Conservation (phyloP, 1,140 invertebrate species). For the Rhyzopertha dominica region DNA sequence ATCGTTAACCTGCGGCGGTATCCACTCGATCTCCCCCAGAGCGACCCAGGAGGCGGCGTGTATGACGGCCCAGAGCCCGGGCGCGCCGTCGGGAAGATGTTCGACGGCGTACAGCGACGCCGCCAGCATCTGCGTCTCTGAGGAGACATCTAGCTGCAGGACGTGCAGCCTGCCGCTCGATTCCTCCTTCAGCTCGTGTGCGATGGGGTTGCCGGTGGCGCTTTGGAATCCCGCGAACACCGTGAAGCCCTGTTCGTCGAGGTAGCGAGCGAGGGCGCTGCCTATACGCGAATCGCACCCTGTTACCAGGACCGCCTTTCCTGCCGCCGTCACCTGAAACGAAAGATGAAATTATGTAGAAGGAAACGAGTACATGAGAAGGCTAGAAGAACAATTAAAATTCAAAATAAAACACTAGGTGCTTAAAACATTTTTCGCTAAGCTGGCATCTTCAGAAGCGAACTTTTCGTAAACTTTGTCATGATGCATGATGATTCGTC, state of each 20-base stretch:
- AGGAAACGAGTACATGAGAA: too few species aligned
- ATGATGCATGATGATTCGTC: too few species aligned
- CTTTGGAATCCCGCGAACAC: constrained; percentile 73
- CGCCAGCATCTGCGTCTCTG: constrained; percentile 68
- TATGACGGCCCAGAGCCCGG: constrained; percentile 81
- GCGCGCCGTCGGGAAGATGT: constrained; percentile 68
- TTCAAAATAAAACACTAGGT: too few species aligned
- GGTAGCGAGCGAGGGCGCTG: constrained; percentile 64
- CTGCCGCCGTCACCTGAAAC: constrained; percentile 64
- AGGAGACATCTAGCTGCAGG: constrained; percentile 69
- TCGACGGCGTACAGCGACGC: constrained; percentile 69
- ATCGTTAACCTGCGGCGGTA: constrained; percentile 54
- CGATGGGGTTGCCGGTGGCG: constrained; percentile 55
- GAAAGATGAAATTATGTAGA: constrained; percentile 22
- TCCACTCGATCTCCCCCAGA: constrained; percentile 85
- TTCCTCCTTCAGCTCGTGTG: constrained; percentile 67
- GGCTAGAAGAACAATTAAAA: too few species aligned
- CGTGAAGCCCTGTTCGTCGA: constrained; percentile 76
- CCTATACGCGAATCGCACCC: constrained; percentile 77
- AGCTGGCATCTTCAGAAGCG: too few species aligned
- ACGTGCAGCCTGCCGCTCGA: constrained; percentile 68
- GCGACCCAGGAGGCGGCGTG: constrained; percentile 86
- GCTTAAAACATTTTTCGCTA: too few species aligned
- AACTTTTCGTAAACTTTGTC: too few species aligned
- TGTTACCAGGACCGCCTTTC: constrained; percentile 78